A percentile compares a stretch with the other conserved stretches of the same genome.
Conservation (phyloP, 2,888 invertebrate species). For the Diadegma fenestrale region DNA sequence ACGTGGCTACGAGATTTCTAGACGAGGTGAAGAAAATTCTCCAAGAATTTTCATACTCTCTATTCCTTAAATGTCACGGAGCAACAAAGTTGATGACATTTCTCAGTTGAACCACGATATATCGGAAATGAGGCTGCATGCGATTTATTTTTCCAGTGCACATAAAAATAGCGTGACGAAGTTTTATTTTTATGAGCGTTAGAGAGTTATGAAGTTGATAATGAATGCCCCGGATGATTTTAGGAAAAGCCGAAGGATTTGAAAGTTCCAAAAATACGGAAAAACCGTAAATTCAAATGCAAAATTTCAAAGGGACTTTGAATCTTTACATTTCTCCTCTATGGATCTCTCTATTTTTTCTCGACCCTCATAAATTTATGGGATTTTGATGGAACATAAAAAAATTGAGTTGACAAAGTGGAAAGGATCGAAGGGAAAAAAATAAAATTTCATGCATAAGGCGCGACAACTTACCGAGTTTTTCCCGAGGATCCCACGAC, state of each 20-base stretch:
- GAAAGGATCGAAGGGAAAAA: background rate
- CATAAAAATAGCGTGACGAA: background rate
- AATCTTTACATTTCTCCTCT: background rate
- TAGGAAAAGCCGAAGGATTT: too few relatives aligned
- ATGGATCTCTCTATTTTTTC: background rate
- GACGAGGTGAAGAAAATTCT: background rate
- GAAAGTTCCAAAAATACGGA: too few relatives aligned
- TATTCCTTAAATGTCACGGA: background rate
- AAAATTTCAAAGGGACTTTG: too few relatives aligned
- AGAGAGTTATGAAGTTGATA: too few relatives aligned
- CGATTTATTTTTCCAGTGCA: background rate
- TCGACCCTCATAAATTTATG: background rate
- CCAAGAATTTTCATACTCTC: background rate
- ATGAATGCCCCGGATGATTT: too few relatives aligned
- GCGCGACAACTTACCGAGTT: conserved; percentile 59
- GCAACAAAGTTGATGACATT: background rate
- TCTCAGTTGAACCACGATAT: background rate
- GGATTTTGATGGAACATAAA: background rate
- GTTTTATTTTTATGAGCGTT: background rate
- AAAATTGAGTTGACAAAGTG: conserved; percentile 18
- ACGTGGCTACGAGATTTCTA: background rate
- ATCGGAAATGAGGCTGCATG: background rate
- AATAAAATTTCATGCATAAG: conserved; percentile 7
- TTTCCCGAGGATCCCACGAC: conserved; percentile 44
- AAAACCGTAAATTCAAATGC: too few relatives aligned